Conservation (phyloP, 2,888 invertebrate genomes). For the Spodoptera exigua region DNA sequence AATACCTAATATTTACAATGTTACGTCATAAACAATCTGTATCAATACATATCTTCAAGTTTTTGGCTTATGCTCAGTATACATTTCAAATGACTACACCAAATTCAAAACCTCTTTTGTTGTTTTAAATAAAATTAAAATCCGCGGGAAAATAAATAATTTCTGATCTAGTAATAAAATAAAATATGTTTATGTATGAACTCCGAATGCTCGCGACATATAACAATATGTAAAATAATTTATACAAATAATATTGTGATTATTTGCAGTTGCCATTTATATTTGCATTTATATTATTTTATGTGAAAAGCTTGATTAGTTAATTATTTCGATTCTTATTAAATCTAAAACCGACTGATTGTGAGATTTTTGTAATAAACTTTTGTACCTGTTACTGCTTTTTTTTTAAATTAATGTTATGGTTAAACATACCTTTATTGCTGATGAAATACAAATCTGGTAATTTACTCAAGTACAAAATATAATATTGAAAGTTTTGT, state of each 20-base stretch:
- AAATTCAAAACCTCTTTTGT: too few species aligned
- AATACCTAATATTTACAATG: too few species aligned
- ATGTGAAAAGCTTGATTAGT: conserved; percentile 40
- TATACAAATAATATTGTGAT: conserved; percentile 26
- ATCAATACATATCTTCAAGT: too few species aligned
- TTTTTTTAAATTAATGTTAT: conserved; percentile 31
- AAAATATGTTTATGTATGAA: neutral
- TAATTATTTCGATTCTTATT: conserved; percentile 53
- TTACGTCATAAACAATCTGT: too few species aligned
- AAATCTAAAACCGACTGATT: conserved; percentile 70
- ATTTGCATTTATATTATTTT: conserved; percentile 51
- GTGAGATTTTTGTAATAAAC: conserved; percentile 75
- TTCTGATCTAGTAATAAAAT: too few species aligned
- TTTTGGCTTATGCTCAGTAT: too few species aligned
- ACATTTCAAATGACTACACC: too few species aligned
- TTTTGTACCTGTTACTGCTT: conserved; percentile 77
- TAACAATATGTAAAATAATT: conserved; percentile 8
- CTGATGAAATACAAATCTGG: too few species aligned
- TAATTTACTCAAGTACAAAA: too few species aligned
- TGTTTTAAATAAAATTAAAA: too few species aligned
- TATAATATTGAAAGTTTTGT: too few species aligned
- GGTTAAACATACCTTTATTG: neutral
- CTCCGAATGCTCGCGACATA: neutral
- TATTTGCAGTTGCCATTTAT: conserved; percentile 50
- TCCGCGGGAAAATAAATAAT: too few species aligned